Base-by-base conservation (phyloP, 2,113 vertebrate species). In the Heloderma charlesbogerti region DNA sequence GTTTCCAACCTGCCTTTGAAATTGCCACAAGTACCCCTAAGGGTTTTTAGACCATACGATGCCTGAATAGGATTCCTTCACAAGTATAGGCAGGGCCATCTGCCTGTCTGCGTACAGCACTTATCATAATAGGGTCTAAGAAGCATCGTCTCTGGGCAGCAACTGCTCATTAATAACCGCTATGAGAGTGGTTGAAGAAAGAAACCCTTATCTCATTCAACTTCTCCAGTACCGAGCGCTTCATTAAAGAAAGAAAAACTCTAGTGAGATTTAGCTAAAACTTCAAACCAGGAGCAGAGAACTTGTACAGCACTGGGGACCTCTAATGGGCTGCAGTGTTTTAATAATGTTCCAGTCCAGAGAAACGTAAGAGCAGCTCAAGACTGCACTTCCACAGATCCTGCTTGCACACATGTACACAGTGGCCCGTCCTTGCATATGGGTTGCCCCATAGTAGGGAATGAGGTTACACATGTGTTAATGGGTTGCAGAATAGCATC, bases 11-110 rank as follows among this genome's bases (percentile, higher is more conserved):
- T 9, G 27, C 86, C 91, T 77, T 91, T 92, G 80, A 4, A 0
- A 90, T 66, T 82, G 67, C 87, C 89, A 0, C 0, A 81, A 37
- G 66, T 63, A 72, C 91, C 91, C 48, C 18, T 6, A 54, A 72
- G 6, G 74, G 16, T 31, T 43, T 63, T 63, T 60, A 63, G 54
- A 90, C 81, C 48, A 69, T 82, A 88, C 67, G 92, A 5, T 69
- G 91, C 91, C 90, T 90, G 87, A 71, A 16, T 80, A 74, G 89
- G 93, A 92, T 94, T 0, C 0, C 37, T 84, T 93, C 81, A 85
- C 83, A 67, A 95, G 94, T 91, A 91, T 29, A 92, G 89, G 92
- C 88, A 86, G 69, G 72, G 92, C 57, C 74, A 6, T 91, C 34
- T 90, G 82, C 85, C 93, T 43, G 67, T 91, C 66, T 85, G 92